Base-by-base conservation (phyloP, 2,797 vertebrate species). In the Rhyacichthys aspro region DNA sequence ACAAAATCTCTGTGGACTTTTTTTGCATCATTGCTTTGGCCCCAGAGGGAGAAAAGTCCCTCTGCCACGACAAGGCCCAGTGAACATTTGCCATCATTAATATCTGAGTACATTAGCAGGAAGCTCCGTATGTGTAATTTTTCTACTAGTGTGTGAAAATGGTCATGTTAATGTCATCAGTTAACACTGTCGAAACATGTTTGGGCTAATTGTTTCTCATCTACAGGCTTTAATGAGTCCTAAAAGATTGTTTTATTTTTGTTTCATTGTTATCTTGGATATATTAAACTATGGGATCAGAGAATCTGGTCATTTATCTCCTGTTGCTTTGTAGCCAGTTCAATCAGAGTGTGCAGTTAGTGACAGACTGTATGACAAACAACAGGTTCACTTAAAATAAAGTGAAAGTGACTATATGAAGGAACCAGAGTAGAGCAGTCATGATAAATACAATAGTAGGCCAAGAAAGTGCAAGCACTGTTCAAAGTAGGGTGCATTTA, bases 401-500 rank as follows among this genome's bases (percentile, higher is more conserved):
- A 82, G 68, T 79, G 59, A 72, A 57, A 34, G 28, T 67, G 67
- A 44, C 52, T 81, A 76, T 78, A 68, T 82, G 64, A 43, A 43
- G 49, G 36, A 61, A 58, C 44, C 17, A 1, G 52, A 69, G 59
- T 55, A 57, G 46, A 80, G 74, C 59, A 65, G 58, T 46, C 50
- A 19, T 28, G 42, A 55, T 32, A 66, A 72, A 78, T 73, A 67
- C 44, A 42, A 74, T 76, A 74, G 76, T 67, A 59, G 1, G 8
- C 43, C 19, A 67, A 61, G 6, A 70, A 70, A 74, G 63, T 63
- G 59, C 62, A 55, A 36, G 32, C 43, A 66, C 60, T 14, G 41
- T 59, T 68, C 44, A 71, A 84, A 79, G 60, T 79, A 66, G 80
- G 78, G 14, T 79, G 63, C 63, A 73, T 81, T 78, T 44, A 74